phyloP scores from a whole-genome alignment of 1,140 invertebrate genomes.

The Drosophila kanapiae region DNA sequence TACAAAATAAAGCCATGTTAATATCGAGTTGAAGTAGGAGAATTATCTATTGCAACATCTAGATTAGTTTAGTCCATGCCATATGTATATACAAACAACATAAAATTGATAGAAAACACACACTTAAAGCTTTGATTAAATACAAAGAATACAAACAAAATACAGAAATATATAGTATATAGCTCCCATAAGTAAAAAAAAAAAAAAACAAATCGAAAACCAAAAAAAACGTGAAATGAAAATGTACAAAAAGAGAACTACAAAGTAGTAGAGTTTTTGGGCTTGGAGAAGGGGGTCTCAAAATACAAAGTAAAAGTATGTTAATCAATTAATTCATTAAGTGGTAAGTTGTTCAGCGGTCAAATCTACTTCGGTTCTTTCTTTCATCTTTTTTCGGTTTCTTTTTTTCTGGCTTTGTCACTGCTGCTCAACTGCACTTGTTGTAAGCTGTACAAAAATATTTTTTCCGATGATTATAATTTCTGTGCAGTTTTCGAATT shows the following conservation, averaged over 20 bases:
- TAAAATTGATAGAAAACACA: constrained; percentile 36
- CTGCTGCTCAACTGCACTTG: constrained; percentile 78
- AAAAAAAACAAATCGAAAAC: constrained; percentile 32
- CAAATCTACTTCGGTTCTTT: constrained; percentile 25
- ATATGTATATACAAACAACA: constrained; percentile 8
- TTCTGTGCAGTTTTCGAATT: constrained; percentile 37
- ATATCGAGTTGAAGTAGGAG: neutral
- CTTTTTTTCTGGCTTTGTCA: constrained; percentile 55
- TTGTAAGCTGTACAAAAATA: constrained; percentile 23
- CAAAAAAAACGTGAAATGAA: constrained; percentile 43
- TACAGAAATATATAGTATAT: constrained; percentile 17
- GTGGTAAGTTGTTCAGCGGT: constrained; percentile 60
- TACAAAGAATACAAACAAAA: constrained; percentile 29
- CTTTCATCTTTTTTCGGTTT: constrained; percentile 14
- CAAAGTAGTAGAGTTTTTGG: constrained; percentile 18
- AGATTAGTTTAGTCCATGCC: constrained; percentile 32
- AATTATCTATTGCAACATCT: constrained; percentile 6
- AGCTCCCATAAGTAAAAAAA: constrained; percentile 45
- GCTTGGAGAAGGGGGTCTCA: constrained; percentile 16
- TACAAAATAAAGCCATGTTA: constrained; percentile 25
- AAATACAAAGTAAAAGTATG: constrained; percentile 46
- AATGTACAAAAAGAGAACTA: constrained; percentile 43
- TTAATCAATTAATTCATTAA: constrained; percentile 47
- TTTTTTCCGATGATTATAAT: constrained; percentile 6
- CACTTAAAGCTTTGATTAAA: constrained; percentile 34